Base-by-base conservation (phyloP, 2,113 vertebrate genomes). In the Lasiurus borealis region DNA sequence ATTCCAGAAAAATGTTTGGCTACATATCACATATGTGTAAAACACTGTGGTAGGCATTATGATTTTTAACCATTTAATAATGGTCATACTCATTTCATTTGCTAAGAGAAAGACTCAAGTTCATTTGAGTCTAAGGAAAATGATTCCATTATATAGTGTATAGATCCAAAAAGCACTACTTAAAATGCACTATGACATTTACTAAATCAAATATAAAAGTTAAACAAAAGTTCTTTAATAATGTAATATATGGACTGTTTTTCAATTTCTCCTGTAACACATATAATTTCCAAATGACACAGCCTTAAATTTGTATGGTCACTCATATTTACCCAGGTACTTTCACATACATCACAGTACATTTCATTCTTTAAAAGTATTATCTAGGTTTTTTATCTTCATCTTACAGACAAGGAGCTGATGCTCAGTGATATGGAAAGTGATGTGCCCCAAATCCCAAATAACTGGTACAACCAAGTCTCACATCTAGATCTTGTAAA, bases 101-200 rank as follows among this genome's bases (percentile, higher is more conserved):
- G 23, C 29, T 93, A 85, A 72, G n/a, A 88, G 21, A 76, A 59
- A 94, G 52, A 84, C 27, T 57, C 71, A 91, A 92, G 9, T 68
- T 77, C 16, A n/a, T 52, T 27, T 76, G 34, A 40, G 10, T n/a
- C 40, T 68, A 86, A 85, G 66, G 15, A 80, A 82, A 90, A 75
- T 10, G 85, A 78, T 50, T 88, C 34, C 76, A 21, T 72, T 73
- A 62, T 66, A 90, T 31, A 62, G 57, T 59, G 23, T 81, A 34
- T 2, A 57, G 10, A 48, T 13, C 9, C 14, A 10, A 91, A 81
- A 75, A 90, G 3, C 64, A 81, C 2, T 81, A 48, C 14, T 48
- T n/a, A 44, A 92, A 81, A 83, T 64, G 4, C 9, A 57, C 6
- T 21, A 36, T 0, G 40, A 23, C 15, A 95, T 54, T 91, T 52